These are phyloP conservation scores for Gouania willdenowi DNA, from an alignment of 2,797 vertebrate species.

Conservation along the genomic window DNA sequence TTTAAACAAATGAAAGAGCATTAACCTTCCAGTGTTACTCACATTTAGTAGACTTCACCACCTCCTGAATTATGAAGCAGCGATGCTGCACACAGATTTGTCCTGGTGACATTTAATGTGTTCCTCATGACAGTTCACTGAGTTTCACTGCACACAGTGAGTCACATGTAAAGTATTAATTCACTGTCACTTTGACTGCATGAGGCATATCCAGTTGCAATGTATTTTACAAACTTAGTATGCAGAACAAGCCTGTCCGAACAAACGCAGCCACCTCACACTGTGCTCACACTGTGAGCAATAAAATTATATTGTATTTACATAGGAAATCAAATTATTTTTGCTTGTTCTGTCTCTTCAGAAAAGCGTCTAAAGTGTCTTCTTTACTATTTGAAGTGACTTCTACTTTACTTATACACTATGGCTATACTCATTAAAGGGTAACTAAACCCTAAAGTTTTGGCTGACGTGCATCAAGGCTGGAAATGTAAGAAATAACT, in stretches of 20 bases:
- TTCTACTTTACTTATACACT: too few species aligned
- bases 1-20: too few species aligned
- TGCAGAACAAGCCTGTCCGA: constrained; percentile 13
- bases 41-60: neutral
- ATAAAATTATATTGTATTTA: constrained; percentile 11
- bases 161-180: constrained; percentile 32
- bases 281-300: neutral
- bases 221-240: constrained; percentile 21
- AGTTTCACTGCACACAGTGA: constrained; percentile 25
- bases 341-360: too few species aligned
- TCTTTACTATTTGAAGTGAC: too few species aligned
- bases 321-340: constrained; percentile 27
- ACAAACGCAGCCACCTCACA: constrained; percentile 4
- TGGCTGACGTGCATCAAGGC: too few species aligned
- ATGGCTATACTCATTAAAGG: too few species aligned
- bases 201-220: constrained; percentile 27
- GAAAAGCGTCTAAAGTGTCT: too few species aligned
- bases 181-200: constrained; percentile 31
- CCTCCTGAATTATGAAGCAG: neutral
- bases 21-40: neutral
- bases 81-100: constrained; percentile 15
- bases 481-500: too few species aligned
- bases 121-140: constrained; percentile 13
- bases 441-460: too few species aligned
- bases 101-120: constrained; percentile 14